A percentile compares a stretch with the other conserved stretches of the same genome.
Evolutionary conservation across 2,797 vertebrate genomes (phyloP).

Genomic region (Furcifer pardalis): DNA sequence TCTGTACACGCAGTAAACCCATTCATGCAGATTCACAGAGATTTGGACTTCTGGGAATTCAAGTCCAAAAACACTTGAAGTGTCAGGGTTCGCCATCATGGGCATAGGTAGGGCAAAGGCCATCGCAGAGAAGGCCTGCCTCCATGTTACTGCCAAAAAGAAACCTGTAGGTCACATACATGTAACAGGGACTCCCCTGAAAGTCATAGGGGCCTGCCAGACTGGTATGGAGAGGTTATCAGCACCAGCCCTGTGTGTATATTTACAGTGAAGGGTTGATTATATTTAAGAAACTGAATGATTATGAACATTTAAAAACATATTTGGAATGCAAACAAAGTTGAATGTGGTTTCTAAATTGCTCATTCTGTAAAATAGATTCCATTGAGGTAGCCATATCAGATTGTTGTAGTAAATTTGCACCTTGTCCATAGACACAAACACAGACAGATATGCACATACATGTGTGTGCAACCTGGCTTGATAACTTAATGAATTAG

Average conservation of each 20-base stretch:
- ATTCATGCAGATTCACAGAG: too few species aligned
- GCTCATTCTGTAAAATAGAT: not conserved
- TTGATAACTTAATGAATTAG: not conserved
- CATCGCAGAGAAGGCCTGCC: not conserved
- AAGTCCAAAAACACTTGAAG: too few species aligned
- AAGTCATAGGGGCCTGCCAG: not conserved
- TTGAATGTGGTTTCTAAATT: not conserved
- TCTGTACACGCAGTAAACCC: too few species aligned
- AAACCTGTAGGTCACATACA: not conserved
- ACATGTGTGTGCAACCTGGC: not conserved
- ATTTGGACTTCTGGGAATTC: too few species aligned
- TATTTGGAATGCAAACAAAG: too few species aligned
- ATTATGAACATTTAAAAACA: too few species aligned
- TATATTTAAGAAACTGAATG: not conserved
- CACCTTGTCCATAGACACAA: too few species aligned
- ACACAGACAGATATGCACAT: too few species aligned
- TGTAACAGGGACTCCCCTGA: not conserved
- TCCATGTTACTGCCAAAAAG: not conserved
- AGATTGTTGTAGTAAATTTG: not conserved
- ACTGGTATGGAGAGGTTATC: not conserved
- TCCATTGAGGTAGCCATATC: not conserved
- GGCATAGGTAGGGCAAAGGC: too few species aligned
- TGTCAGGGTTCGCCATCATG: too few species aligned
- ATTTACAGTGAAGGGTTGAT: not conserved
- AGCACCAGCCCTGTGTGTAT: not conserved